phyloP scores from a whole-genome alignment of 2,113 vertebrate species.

The Chaetura pelagica region DNA sequence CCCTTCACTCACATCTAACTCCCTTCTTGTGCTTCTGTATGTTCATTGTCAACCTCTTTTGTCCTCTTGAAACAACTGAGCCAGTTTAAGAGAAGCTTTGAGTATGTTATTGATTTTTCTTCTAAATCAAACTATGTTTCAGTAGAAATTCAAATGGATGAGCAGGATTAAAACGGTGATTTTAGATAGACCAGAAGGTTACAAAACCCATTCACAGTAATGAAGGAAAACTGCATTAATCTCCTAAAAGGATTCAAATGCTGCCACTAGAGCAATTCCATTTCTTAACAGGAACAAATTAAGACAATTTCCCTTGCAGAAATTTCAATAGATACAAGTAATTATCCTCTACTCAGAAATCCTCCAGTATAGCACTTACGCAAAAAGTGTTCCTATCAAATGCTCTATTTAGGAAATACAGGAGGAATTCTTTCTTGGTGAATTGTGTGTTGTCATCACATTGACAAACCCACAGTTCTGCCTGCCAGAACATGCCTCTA shows the following conservation, averaged over 20 bases:
- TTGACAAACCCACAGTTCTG: neutral
- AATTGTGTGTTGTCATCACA: conserved; percentile 24
- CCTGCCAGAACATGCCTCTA: neutral
- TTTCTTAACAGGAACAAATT: conserved; percentile 74
- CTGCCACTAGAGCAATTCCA: conserved; percentile 61
- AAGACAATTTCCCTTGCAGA: conserved; percentile 72
- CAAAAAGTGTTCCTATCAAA: conserved; percentile 58
- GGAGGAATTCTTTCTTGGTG: conserved; percentile 40
- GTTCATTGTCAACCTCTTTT: neutral
- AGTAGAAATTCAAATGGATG: conserved; percentile 49
- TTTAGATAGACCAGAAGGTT: conserved; percentile 63
- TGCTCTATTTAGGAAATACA: conserved; percentile 63
- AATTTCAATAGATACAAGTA: conserved; percentile 76
- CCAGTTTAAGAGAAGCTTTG: conserved; percentile 17
- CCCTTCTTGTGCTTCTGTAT: neutral
- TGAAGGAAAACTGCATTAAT: conserved; percentile 64
- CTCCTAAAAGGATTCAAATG: conserved; percentile 70
- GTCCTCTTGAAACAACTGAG: neutral
- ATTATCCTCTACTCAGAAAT: conserved; percentile 74
- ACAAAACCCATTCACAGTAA: conserved; percentile 62
- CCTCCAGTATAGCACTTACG: conserved; percentile 60
- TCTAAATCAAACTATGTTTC: conserved; percentile 37
- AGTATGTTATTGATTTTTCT: neutral
- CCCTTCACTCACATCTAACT: neutral
- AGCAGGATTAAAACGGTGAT: conserved; percentile 57